A percentile compares a stretch with the other conserved stretches of the same genome.
Conservation (phyloP, 2,797 vertebrate species). For the Novumbra hubbsi region DNA sequence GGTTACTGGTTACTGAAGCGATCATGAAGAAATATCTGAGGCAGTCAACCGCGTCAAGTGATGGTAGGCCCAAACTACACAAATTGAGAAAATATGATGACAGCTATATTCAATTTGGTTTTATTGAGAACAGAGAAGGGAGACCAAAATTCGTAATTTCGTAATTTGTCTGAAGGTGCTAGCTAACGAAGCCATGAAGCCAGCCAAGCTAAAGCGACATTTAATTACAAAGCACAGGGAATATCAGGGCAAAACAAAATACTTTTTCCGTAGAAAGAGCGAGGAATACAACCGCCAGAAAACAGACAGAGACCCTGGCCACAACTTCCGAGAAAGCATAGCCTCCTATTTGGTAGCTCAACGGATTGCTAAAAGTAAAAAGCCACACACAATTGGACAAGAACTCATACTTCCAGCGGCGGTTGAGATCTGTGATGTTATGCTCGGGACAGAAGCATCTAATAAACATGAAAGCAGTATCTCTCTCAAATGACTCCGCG, state of each 20-base stretch:
- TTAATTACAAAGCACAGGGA: conserved; percentile 11
- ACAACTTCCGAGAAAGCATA: conserved; percentile 22
- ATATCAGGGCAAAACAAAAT: conserved; percentile 46
- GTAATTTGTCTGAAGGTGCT: conserved; percentile 15
- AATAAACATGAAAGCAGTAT: too few species aligned
- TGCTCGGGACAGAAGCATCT: conserved; percentile 14
- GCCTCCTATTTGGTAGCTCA: conserved; percentile 9
- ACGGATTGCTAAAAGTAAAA: conserved; percentile 21
- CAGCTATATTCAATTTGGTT: conserved; percentile 20
- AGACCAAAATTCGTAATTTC: conserved; percentile 18
- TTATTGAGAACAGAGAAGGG: conserved; percentile 36
- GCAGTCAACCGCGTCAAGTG: too few species aligned
- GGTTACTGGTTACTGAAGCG: too few species aligned
- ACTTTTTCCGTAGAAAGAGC: too few species aligned
- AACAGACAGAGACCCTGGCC: conserved; percentile 38
- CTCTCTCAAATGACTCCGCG: too few species aligned
- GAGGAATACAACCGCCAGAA: conserved; percentile 34
- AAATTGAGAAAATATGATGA: conserved; percentile 24
- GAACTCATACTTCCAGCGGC: conserved; percentile 9
- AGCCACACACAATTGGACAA: conserved; percentile 22
- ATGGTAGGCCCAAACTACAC: too few species aligned
- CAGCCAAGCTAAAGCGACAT: conserved; percentile 20
- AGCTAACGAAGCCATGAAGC: too few species aligned
- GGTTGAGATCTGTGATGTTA: conserved; percentile 20
- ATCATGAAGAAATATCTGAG: too few species aligned